phyloP scores from a whole-genome alignment of 2,888 invertebrate species.

The Agrenia bidenticulata region DNA sequence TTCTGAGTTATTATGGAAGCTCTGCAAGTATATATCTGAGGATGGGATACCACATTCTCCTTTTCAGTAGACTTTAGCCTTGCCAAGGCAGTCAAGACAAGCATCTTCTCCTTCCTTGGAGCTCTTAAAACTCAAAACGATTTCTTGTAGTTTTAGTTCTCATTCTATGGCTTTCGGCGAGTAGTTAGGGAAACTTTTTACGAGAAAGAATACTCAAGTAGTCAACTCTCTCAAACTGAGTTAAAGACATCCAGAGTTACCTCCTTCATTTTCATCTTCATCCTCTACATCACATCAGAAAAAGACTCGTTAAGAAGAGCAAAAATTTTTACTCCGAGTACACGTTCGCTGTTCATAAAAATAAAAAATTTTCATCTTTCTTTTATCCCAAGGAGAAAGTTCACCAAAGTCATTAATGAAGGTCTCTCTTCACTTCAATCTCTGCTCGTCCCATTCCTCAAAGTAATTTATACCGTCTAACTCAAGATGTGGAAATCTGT shows the following conservation, averaged over 20 bases:
- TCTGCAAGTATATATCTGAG: too few relatives aligned
- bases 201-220: slow-evolving; percentile 12
- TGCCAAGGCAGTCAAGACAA: too few relatives aligned
- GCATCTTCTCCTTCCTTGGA: background rate
- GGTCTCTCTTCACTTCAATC: slow-evolving; percentile 10
- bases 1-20: too few relatives aligned
- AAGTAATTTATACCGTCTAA: slow-evolving; percentile 8
- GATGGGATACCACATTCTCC: too few relatives aligned
- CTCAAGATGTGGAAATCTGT: too few relatives aligned
- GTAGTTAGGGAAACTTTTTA: slow-evolving; percentile 10
- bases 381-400: background rate
- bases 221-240: slow-evolving; percentile 5
- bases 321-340: background rate
- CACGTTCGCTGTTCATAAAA: slow-evolving; percentile 2
- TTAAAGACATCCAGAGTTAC: background rate
- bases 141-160: slow-evolving; percentile 10
- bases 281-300: background rate
- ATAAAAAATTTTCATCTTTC: background rate
- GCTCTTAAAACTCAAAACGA: slow-evolving; percentile 13
- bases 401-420: slow-evolving; percentile 1
- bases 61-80: too few relatives aligned
- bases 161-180: background rate
- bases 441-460: background rate
- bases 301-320: background rate
- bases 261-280: slow-evolving; percentile 12